phyloP scores from a whole-genome alignment of 1,140 invertebrate species.

The Bombus sibiricus region DNA sequence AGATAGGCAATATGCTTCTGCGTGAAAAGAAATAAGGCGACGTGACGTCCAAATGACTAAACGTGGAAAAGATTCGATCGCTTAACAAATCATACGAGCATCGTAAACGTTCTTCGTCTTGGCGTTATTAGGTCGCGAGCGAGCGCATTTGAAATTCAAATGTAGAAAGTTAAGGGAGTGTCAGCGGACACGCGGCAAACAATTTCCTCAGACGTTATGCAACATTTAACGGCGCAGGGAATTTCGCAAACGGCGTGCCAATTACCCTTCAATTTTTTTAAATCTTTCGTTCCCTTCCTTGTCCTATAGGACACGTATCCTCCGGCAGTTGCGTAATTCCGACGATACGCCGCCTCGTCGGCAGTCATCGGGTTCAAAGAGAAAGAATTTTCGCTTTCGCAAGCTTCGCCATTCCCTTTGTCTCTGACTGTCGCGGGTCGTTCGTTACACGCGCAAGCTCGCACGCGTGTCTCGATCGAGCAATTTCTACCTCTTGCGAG shows the following conservation, averaged over 20 bases:
- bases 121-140: not conserved
- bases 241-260: not conserved
- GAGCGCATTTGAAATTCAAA: conserved; percentile 42
- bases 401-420: not conserved
- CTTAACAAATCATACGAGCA: not conserved
- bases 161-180: conserved; percentile 24
- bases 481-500: no score
- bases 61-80: not conserved
- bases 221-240: not conserved
- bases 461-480: no score
- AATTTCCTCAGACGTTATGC: conserved; percentile 26
- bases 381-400: conserved; percentile 3
- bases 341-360: not conserved
- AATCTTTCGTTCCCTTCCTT: no score
- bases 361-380: not conserved
- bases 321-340: not conserved
- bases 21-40: not conserved
- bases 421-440: no score
- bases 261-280: not conserved
- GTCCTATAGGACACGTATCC: no score
- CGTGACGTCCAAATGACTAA: no score
- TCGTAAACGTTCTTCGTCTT: not conserved
- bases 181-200: conserved; percentile 8
- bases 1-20: no score
- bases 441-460: no score